Evolutionary conservation across 2,888 invertebrate genomes (phyloP).

Genomic region (Phalangium opilio): DNA sequence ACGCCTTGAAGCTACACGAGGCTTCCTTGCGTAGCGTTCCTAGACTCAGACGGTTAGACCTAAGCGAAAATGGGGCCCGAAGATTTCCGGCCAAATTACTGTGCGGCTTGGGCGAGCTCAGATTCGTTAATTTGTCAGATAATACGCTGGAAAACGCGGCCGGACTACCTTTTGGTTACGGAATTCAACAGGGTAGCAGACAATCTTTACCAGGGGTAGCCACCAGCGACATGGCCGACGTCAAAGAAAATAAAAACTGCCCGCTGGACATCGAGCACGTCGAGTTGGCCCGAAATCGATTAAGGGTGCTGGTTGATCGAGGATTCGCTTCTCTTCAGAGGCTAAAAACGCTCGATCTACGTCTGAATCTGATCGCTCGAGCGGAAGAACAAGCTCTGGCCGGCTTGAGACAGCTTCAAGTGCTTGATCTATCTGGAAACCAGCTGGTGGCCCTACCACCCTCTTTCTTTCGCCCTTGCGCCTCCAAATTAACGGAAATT

Average conservation of each 20-base stretch:
- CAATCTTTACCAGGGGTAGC: too few species aligned
- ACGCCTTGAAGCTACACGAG: slow-evolving; percentile 4
- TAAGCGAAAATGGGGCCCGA: slow-evolving; percentile 18
- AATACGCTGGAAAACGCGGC: slow-evolving; percentile 20
- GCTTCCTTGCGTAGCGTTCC: slow-evolving; percentile 16
- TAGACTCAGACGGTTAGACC: slow-evolving; percentile 17
- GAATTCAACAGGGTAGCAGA: slow-evolving; percentile 7
- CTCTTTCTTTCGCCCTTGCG: slow-evolving; percentile 53
- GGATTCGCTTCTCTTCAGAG: slow-evolving; percentile 59
- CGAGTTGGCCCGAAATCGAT: slow-evolving; percentile 41
- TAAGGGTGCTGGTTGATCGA: slow-evolving; percentile 60
- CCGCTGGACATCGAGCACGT: slow-evolving; percentile 19
- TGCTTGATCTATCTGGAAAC: slow-evolving; percentile 54
- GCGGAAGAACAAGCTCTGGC: slow-evolving; percentile 21
- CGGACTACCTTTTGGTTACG: slow-evolving; percentile 18
- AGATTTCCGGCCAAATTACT: slow-evolving; percentile 16
- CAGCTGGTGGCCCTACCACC: slow-evolving; percentile 43
- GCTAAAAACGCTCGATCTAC: slow-evolving; percentile 65
- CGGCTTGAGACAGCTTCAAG: slow-evolving; percentile 43
- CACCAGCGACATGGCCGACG: background rate
- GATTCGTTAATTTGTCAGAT: slow-evolving; percentile 18
- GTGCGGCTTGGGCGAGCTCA: slow-evolving; percentile 16
- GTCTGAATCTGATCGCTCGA: slow-evolving; percentile 60
- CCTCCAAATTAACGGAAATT: slow-evolving; percentile 62
- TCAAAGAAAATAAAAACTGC: slow-evolving; percentile 2